Conservation (phyloP, 2,888 invertebrate genomes). For the Mesoligia furuncula region DNA sequence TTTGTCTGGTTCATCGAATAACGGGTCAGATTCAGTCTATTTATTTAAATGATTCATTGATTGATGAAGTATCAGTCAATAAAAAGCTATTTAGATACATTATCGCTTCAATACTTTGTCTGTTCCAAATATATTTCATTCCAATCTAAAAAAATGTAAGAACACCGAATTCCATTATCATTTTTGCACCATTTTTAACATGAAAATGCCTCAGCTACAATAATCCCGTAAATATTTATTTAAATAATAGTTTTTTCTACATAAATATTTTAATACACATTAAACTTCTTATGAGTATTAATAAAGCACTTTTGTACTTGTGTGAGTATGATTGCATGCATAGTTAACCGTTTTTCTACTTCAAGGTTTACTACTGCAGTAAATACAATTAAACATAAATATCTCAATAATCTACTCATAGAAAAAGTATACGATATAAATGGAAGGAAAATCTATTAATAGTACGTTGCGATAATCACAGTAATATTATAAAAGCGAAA, state of each 20-base stretch:
- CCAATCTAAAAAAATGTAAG: background rate
- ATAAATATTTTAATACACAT: background rate
- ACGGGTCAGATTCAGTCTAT: conserved; percentile 30
- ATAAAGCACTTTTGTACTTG: background rate
- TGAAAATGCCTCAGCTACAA: background rate
- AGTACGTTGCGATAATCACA: background rate
- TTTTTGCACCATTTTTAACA: background rate
- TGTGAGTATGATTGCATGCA: background rate
- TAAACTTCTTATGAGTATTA: background rate
- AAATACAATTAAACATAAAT: conserved; percentile 2
- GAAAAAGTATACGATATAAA: background rate
- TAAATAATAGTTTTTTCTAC: background rate
- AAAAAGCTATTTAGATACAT: background rate
- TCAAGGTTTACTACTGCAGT: background rate
- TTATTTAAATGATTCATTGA: conserved; percentile 35
- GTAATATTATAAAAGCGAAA: too few species aligned
- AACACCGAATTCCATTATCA: background rate
- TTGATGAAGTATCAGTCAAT: background rate
- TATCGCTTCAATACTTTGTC: background rate
- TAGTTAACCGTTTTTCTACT: background rate
- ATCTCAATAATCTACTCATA: background rate
- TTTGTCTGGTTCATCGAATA: conserved; percentile 8
- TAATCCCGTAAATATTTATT: background rate
- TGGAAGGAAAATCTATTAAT: conserved; percentile 1
- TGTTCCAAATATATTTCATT: background rate